These are phyloP conservation scores for Poecile montanus DNA, from an alignment of 2,797 vertebrate species.

Conservation along the genomic window DNA sequence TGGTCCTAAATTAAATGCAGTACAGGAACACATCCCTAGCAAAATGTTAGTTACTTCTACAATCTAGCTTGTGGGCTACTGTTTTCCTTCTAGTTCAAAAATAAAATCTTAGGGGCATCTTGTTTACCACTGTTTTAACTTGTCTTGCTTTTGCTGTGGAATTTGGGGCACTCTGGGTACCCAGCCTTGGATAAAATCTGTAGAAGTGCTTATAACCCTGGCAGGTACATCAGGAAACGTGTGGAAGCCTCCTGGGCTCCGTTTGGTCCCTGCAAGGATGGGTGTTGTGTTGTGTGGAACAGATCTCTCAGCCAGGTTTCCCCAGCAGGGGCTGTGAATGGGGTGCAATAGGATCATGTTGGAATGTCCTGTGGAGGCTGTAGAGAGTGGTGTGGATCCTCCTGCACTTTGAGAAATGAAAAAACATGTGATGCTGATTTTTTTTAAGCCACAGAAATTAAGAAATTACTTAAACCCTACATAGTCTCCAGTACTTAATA, in stretches of 20 bases:
- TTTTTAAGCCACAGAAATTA: not conserved
- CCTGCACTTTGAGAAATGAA: not conserved
- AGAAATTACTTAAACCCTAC: not conserved
- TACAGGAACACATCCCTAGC: not conserved
- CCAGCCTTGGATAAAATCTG: not conserved
- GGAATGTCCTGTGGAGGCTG: not conserved
- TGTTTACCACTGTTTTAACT: not conserved
- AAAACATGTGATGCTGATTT: not conserved
- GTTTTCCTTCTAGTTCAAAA: not conserved
- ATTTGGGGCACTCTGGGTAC: not conserved
- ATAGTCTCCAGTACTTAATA: not conserved
- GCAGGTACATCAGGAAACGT: not conserved
- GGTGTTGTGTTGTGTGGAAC: not conserved
- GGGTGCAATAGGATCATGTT: not conserved
- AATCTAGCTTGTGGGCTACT: not conserved
- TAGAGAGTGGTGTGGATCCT: not conserved
- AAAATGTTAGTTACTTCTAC: not conserved
- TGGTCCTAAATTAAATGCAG: not conserved
- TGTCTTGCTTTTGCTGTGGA: not conserved
- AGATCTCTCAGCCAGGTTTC: rapidly evolving
- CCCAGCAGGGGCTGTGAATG: not conserved
- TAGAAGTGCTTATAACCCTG: not conserved
- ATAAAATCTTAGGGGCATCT: not conserved
- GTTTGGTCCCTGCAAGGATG: not conserved
- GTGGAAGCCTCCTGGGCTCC: not conserved